Evolutionary conservation across 2,797 vertebrate species (phyloP).

Genomic region (Pipistrellus pygmaeus): DNA sequence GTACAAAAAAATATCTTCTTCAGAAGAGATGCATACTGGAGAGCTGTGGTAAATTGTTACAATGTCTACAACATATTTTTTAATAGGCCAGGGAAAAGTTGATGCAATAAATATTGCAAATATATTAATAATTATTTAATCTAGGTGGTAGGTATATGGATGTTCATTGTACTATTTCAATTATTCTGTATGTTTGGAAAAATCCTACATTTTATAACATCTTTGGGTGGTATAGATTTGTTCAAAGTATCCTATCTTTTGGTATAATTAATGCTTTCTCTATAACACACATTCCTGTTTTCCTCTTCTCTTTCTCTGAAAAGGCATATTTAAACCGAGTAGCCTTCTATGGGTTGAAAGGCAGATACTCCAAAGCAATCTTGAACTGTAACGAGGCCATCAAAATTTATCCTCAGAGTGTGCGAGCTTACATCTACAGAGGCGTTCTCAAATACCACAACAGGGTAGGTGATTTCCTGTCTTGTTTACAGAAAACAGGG

Average conservation of each 20-base stretch:
- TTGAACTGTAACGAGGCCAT: conserved; percentile 90
- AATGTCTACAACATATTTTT: conserved; percentile 41
- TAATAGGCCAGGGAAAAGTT: conserved; percentile 8
- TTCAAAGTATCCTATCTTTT: conserved; percentile 25
- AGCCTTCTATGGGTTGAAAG: conserved; percentile 88
- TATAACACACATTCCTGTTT: background rate
- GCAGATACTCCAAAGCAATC: conserved; percentile 90
- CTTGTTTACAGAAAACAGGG: background rate
- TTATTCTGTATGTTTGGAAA: background rate
- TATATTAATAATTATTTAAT: background rate
- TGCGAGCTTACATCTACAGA: conserved; percentile 88
- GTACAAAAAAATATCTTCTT: background rate
- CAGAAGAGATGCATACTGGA: background rate
- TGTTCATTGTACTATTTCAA: background rate
- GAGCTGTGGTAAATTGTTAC: background rate
- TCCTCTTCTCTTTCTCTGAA: conserved; percentile 64
- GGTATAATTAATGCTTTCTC: conserved; percentile 20
- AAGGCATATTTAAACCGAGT: conserved; percentile 90
- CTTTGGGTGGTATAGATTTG: background rate
- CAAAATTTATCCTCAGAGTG: conserved; percentile 87
- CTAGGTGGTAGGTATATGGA: background rate
- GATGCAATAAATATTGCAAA: background rate
- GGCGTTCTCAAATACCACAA: conserved; percentile 89
- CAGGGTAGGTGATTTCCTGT: conserved; percentile 81
- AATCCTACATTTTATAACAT: background rate